Conservation (phyloP, 2,113 vertebrate species). For the Actenoides hombroni region DNA sequence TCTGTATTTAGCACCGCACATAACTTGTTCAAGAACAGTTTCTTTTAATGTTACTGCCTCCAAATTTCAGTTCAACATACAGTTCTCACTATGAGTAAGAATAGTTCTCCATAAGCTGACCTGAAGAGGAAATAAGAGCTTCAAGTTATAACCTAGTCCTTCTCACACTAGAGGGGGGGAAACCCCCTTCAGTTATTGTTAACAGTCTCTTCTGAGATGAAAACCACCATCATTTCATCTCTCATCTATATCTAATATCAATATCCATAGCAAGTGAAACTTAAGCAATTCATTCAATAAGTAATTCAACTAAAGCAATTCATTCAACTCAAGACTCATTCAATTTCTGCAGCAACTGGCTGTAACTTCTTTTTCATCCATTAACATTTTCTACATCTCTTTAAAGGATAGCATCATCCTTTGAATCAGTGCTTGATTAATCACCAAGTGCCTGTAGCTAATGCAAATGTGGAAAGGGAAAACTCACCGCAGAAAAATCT, state of each 20-base stretch:
- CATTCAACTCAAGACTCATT: not conserved
- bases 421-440: not conserved
- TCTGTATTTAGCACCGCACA: not conserved
- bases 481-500: not conserved
- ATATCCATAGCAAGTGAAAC: not conserved
- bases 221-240: not conserved
- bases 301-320: not conserved
- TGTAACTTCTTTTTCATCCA: conserved; percentile 14
- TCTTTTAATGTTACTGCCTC: not conserved
- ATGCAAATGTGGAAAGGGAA: not conserved
- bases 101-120: not conserved
- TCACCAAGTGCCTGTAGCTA: not conserved
- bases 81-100: not conserved
- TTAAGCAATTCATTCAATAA: not conserved
- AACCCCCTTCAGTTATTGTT: not conserved
- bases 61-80: not conserved
- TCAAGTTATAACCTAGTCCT: not conserved
- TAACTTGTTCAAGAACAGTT: not conserved
- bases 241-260: not conserved
- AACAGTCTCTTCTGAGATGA: not conserved
- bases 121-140: not conserved
- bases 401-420: not conserved
- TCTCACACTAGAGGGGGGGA: not conserved
- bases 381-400: conserved; percentile 11
- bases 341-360: not conserved